Conservation (phyloP, 2,797 vertebrate species). For the Lates japonicus region DNA sequence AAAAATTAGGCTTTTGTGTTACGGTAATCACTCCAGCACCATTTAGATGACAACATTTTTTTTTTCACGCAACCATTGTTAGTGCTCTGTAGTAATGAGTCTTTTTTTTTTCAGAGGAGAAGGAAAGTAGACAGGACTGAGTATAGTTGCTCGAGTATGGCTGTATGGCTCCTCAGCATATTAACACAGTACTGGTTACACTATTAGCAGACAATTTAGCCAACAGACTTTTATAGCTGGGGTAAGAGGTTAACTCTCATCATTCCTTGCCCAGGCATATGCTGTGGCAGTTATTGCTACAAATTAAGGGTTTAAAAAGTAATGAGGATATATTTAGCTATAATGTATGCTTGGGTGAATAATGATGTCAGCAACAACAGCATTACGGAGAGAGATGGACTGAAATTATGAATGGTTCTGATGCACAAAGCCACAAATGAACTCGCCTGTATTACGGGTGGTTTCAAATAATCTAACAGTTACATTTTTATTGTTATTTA, state of each 20-base stretch:
- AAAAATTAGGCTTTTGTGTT: conserved; percentile 67
- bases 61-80: conserved; percentile 28
- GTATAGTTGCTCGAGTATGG: conserved; percentile 19
- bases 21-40: conserved; percentile 69
- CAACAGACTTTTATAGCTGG: conserved; percentile 55
- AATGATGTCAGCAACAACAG: conserved; percentile 29
- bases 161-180: conserved; percentile 38
- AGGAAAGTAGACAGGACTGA: conserved; percentile 22
- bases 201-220: conserved; percentile 64
- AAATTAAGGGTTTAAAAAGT: conserved; percentile 54
- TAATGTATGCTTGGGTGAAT: conserved; percentile 67
- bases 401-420: conserved; percentile 16
- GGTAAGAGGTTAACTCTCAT: conserved; percentile 70
- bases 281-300: conserved; percentile 47
- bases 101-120: conserved; percentile 4
- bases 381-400: conserved; percentile 20
- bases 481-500: background rate
- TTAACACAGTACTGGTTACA: conserved; percentile 58
- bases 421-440: background rate
- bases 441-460: background rate
- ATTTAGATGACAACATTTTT: conserved; percentile 58
- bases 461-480: background rate
- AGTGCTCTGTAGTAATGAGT: conserved; percentile 53
- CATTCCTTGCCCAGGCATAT: conserved; percentile 65
- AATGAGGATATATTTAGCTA: conserved; percentile 57